Evolutionary conservation across 2,888 invertebrate genomes (phyloP).

Genomic region (Campoplex nolae): DNA sequence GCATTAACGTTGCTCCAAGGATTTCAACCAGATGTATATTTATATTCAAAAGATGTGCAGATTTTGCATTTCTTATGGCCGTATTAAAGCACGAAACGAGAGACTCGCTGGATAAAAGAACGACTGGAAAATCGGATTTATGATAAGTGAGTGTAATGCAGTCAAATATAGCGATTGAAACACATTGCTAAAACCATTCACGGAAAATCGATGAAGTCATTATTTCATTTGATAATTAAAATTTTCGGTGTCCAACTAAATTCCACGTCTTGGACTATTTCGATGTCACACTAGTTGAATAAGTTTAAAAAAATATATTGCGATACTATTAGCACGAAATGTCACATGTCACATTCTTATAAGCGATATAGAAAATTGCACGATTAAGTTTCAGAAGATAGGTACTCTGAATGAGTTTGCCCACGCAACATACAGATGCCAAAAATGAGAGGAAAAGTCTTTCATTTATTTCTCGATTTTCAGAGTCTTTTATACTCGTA

Average conservation of each 20-base stretch:
- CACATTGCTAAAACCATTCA: background rate
- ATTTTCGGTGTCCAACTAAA: background rate
- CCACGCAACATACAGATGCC: background rate
- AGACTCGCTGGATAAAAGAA: constrained; percentile 20
- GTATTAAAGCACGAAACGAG: constrained; percentile 46
- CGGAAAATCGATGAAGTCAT: background rate
- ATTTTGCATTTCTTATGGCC: constrained; percentile 73
- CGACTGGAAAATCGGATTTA: constrained; percentile 32
- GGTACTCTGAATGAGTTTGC: too few species aligned
- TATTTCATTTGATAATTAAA: background rate
- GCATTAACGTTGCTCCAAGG: constrained; percentile 70
- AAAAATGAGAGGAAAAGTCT: constrained; percentile 30
- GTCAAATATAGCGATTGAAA: constrained; percentile 4
- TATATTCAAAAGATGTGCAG: constrained; percentile 72
- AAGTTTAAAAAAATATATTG: background rate
- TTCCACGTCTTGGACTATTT: background rate
- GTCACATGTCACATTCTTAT: too few species aligned
- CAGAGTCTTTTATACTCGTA: constrained; percentile 57
- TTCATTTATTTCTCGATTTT: background rate
- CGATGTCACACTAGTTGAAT: background rate
- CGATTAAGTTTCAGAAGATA: too few species aligned
- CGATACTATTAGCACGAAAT: background rate
- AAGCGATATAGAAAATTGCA: too few species aligned
- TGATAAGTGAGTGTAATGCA: constrained; percentile 15
- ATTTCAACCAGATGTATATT: constrained; percentile 61